Conservation (phyloP, 2,113 vertebrate genomes). For the Blennius ocellaris region DNA sequence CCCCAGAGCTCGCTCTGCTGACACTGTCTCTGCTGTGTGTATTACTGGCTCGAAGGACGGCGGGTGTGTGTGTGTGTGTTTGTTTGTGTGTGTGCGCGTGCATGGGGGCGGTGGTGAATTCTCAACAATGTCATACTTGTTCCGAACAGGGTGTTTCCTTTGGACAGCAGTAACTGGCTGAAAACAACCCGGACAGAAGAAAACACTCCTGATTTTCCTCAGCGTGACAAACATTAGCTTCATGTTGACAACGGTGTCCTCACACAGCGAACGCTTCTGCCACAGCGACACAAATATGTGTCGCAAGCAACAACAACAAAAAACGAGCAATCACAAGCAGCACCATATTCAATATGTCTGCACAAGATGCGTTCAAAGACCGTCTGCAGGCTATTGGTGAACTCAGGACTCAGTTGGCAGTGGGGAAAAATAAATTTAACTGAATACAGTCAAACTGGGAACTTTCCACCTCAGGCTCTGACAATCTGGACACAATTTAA, state of each 20-base stretch:
- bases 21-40: slow-evolving; percentile 34
- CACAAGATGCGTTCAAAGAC: background rate
- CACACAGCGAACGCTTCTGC: background rate
- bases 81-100: background rate
- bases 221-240: slow-evolving; percentile 4
- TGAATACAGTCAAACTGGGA: background rate
- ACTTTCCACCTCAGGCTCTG: no score
- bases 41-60: slow-evolving; percentile 22
- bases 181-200: slow-evolving; percentile 38
- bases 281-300: background rate
- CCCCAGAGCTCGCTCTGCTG: slow-evolving; percentile 27
- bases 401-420: no score
- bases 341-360: background rate
- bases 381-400: background rate
- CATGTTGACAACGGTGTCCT: background rate
- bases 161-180: slow-evolving; percentile 44
- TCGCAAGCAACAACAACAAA: no score
- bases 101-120: slow-evolving; percentile 10
- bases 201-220: slow-evolving; percentile 37
- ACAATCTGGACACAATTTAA: no score
- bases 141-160: slow-evolving; percentile 62
- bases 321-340: no score
- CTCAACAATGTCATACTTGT: slow-evolving; percentile 77
- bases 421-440: background rate
- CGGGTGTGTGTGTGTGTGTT: slow-evolving; percentile 14